A percentile compares a stretch with the other conserved stretches of the same genome.
Conservation (phyloP, 2,888 invertebrate genomes). For the Trisateles emortualis region DNA sequence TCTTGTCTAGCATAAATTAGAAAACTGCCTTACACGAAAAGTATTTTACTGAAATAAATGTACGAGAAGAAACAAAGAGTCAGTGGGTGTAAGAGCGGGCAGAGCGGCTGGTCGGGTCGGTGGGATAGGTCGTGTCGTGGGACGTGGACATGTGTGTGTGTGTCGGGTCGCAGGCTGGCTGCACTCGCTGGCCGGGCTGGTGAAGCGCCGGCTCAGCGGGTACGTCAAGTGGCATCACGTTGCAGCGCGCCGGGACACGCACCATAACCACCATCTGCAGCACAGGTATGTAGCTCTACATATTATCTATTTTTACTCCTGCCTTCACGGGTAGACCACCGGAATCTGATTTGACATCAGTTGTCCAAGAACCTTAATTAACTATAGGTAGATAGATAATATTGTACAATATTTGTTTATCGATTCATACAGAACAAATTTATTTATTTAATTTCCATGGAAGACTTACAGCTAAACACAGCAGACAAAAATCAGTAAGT, state of each 20-base stretch:
- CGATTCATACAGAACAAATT: no score
- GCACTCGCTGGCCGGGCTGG: conserved; percentile 89
- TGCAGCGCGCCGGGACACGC: conserved; percentile 73
- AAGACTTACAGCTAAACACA: no score
- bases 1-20: not conserved
- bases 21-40: not conserved
- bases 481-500: no score
- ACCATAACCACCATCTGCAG: conserved; percentile 54
- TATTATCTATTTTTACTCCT: not conserved
- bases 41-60: no score
- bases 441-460: no score
- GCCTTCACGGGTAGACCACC: no score
- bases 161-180: conserved; percentile 86
- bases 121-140: conserved; percentile 34
- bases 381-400: no score
- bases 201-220: conserved; percentile 93
- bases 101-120: conserved; percentile 50
- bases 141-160: conserved; percentile 18
- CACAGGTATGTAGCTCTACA: conserved; percentile 60
- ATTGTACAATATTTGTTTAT: no score
- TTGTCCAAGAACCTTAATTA: no score
- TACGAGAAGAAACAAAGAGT: conserved; percentile 27
- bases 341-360: no score
- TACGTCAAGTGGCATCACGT: conserved; percentile 93
- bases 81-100: conserved; percentile 49